Evolutionary conservation across 2,797 vertebrate genomes (phyloP).

Genomic region (Premnoplex brunnescens): DNA sequence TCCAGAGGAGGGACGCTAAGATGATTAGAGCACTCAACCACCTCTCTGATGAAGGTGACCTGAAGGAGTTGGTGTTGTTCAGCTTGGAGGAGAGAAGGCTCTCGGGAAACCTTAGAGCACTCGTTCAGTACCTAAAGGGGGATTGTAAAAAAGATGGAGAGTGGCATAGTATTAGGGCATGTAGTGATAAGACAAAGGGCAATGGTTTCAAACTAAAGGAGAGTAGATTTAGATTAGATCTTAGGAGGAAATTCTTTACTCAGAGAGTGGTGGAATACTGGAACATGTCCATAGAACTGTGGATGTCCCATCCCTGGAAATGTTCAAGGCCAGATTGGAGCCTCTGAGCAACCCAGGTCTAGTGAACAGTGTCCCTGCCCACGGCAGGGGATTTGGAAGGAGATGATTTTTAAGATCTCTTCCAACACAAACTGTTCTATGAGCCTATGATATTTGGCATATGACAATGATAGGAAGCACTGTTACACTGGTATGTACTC

Average conservation of each 20-base stretch:
- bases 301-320: background rate
- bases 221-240: background rate
- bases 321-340: background rate
- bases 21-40: rapidly evolving
- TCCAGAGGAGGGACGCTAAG: background rate
- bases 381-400: rapidly evolving
- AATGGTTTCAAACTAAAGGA: background rate
- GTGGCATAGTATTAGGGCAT: background rate
- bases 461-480: background rate
- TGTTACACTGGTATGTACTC: background rate
- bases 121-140: background rate
- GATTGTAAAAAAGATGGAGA: background rate
- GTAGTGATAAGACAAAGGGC: background rate
- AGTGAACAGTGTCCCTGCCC: background rate
- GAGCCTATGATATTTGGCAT: background rate
- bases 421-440: background rate
- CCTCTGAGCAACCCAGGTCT: background rate
- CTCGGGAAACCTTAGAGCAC: background rate
- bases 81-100: background rate
- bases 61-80: background rate
- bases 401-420: background rate
- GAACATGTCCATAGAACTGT: background rate
- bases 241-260: background rate
- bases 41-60: background rate
- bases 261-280: background rate